phyloP scores from a whole-genome alignment of 53 echinoderm and acorn worm species.

The Apostichopus leukothele region DNA sequence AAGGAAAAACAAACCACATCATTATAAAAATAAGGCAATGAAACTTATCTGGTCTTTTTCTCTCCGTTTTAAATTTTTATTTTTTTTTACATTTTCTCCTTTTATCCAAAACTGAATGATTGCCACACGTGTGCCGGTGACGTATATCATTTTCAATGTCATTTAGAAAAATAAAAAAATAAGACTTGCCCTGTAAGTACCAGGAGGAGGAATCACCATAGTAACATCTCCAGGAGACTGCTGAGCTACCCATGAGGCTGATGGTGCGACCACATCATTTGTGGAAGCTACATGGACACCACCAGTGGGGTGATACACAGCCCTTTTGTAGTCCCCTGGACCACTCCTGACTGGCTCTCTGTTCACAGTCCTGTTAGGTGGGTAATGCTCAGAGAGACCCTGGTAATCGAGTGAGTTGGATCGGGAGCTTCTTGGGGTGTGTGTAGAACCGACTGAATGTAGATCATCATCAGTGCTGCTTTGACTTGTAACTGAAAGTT shows the following conservation, averaged over 20 bases:
- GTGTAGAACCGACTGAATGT: neutral
- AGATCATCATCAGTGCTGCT: slow-evolving; percentile 36
- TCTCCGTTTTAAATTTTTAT: too few relatives aligned
- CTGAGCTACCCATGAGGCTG: neutral
- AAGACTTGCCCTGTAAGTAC: slow-evolving; percentile 14
- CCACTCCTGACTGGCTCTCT: neutral
- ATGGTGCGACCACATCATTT: neutral
- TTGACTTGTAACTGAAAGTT: neutral
- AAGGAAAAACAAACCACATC: neutral
- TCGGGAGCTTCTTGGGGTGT: neutral
- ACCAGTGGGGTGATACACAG: neutral
- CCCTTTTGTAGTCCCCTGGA: neutral
- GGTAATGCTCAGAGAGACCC: neutral
- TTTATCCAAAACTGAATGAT: too few relatives aligned
- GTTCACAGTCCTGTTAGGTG: neutral
- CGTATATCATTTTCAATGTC: too few relatives aligned
- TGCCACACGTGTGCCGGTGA: too few relatives aligned
- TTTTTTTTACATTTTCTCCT: too few relatives aligned
- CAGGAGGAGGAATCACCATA: slow-evolving; percentile 20
- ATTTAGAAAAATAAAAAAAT: too few relatives aligned
- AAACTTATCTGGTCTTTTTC: too few relatives aligned
- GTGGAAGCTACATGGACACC: neutral
- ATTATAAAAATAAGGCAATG: too few relatives aligned
- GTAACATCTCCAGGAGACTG: neutral
- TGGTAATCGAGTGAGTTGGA: slow-evolving; percentile 3